Conservation (phyloP, 1,140 invertebrate species). For the Microvelia longipes region DNA sequence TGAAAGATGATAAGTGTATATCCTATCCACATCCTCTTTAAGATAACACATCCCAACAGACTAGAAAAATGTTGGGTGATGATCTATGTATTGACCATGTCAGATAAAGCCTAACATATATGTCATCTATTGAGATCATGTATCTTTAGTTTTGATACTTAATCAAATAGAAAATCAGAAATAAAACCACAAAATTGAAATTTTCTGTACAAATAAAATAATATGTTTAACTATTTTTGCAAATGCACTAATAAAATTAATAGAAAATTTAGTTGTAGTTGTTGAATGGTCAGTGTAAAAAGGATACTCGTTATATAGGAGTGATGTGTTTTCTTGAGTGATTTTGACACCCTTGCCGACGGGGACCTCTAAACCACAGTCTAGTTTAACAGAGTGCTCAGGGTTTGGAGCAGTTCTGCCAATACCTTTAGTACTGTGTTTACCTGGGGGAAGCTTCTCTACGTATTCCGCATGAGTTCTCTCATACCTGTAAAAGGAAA, state of each 20-base stretch:
- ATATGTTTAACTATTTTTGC: neutral
- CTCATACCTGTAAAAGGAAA: conserved; percentile 43
- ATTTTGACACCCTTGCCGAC: conserved; percentile 38
- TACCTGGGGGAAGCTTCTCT: conserved; percentile 56
- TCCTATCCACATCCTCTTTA: too few relatives aligned
- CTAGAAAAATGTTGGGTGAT: too few relatives aligned
- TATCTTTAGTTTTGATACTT: too few relatives aligned
- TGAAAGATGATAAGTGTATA: too few relatives aligned
- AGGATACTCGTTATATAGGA: conserved; percentile 77
- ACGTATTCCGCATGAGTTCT: conserved; percentile 51
- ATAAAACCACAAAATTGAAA: neutral
- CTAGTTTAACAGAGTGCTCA: conserved; percentile 26
- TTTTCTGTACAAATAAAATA: neutral
- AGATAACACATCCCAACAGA: too few relatives aligned
- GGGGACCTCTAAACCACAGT: conserved; percentile 58
- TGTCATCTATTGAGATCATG: too few relatives aligned
- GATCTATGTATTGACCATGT: too few relatives aligned
- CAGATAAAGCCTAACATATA: too few relatives aligned
- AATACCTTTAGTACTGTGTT: conserved; percentile 63
- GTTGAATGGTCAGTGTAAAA: conserved; percentile 21
- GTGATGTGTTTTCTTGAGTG: conserved; percentile 30
- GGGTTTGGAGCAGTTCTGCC: conserved; percentile 61
- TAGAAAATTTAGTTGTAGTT: neutral
- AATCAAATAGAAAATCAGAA: too few relatives aligned
- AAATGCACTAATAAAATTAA: neutral